Evolutionary conservation across 2,888 invertebrate genomes (phyloP).

Genomic region (Machimus rusticus): DNA sequence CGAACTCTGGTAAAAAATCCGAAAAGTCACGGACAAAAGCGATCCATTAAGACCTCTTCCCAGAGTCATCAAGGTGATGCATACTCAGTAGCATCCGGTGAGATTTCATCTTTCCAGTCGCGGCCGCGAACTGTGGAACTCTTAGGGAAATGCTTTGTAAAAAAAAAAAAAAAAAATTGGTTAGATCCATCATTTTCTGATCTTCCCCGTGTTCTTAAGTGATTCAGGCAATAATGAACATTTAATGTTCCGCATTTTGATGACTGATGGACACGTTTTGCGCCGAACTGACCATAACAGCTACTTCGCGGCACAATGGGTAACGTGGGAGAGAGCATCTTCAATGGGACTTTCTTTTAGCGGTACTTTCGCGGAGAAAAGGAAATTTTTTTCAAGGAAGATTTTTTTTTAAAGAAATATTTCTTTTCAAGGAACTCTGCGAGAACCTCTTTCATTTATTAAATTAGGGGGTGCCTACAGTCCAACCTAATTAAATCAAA

Average conservation of each 20-base stretch:
- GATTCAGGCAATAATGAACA: constrained; percentile 10
- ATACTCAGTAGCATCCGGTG: constrained; percentile 17
- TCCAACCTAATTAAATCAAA: too few relatives aligned
- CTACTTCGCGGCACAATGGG: neutral
- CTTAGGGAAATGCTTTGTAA: neutral
- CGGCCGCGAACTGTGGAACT: neutral
- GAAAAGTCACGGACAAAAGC: constrained; percentile 26
- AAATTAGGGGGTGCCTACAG: too few relatives aligned
- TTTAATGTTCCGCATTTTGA: constrained; percentile 6
- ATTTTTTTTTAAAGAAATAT: neutral
- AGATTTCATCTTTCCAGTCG: neutral
- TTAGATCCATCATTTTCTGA: constrained; percentile 26
- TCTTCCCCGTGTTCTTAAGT: constrained; percentile 1
- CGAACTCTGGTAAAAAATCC: neutral
- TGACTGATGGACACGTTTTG: neutral
- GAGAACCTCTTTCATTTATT: too few relatives aligned
- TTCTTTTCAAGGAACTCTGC: neutral
- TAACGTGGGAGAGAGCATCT: neutral
- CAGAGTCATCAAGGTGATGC: neutral
- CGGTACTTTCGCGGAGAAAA: neutral
- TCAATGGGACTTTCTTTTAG: neutral
- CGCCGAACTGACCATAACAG: neutral
- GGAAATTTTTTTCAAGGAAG: neutral
- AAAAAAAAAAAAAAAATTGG: neutral
- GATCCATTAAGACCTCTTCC: constrained; percentile 24